A percentile compares a stretch with the other conserved stretches of the same genome.
These are phyloP conservation scores for Uria lomvia DNA, from an alignment of 2,113 vertebrate species.

Conservation along the genomic window DNA sequence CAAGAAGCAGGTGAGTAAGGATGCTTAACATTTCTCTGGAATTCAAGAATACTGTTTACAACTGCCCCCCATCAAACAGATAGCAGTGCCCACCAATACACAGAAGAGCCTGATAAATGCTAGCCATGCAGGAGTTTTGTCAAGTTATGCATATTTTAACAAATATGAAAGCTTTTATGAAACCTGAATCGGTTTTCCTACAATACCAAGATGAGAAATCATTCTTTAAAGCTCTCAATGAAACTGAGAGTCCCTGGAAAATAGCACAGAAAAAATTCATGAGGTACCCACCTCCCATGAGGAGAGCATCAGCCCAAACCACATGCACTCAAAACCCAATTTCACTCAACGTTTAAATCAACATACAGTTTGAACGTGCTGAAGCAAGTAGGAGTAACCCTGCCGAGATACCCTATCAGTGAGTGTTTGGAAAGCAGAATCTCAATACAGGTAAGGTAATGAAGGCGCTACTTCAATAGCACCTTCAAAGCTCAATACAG, in stretches of 20 bases:
- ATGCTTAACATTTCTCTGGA: background rate
- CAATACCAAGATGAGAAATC: background rate
- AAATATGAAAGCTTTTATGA: background rate
- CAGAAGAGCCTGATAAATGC: background rate
- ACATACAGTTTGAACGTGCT: background rate
- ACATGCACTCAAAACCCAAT: background rate
- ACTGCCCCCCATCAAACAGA: background rate
- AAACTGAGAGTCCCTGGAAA: background rate
- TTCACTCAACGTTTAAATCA: background rate
- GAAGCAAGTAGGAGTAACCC: background rate
- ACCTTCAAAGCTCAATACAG: background rate
- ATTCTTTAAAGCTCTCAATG: background rate
- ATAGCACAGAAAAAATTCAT: fast-evolving
- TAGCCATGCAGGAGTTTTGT: background rate
- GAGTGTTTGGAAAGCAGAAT: background rate
- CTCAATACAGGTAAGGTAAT: background rate
- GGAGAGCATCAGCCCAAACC: background rate
- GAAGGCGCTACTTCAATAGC: background rate
- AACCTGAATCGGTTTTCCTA: background rate
- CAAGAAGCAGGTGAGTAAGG: background rate
- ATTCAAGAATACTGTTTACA: fast-evolving
- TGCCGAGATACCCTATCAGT: background rate
- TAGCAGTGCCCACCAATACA: background rate
- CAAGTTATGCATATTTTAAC: background rate
- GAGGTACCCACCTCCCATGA: background rate